Evolutionary conservation across 2,888 invertebrate genomes (phyloP), one percentile per base, ranked within the genome.

Genomic region (Harpalus rufipes): DNA sequence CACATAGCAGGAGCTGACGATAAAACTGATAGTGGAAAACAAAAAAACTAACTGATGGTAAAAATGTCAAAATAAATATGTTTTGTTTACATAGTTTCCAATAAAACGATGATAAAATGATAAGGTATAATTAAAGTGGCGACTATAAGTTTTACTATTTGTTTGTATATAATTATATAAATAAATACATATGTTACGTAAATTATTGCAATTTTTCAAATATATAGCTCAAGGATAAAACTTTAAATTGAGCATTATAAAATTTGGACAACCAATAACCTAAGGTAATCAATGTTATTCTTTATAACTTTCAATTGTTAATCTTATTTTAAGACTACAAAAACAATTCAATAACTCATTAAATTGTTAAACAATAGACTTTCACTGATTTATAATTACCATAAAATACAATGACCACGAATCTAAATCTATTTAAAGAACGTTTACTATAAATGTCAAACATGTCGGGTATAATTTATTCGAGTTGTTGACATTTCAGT

Each of bases 361-460:
- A 51, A 51, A 51, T 51, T 12, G 44, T 51, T 51, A 74, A 56
- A 78, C 56, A 79, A 79, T 59, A 12, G 61, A 59, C 59, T 79
- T 79, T 79, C 79, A 79, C 61, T 79, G 41, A 56, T 12, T 51
- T 51, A 59, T 59, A 16, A 59, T 68, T 72, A 72, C 72, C 61
- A 79, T 79, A 59, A 78, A 59, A 61, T 39, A 51, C 79, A 79
- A 79, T 79, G 58, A 39, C 59, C 79, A 59, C 39, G 56, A 74
- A 44, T 44, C 68, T 39, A 32, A 16, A 44, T 74, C 72, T 74
- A 74, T 74, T 74, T 74, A 44, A 41, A 74, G 72, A 74, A 74
- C 10, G 51, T 44, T 74, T 74, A 74, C 18, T 18, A 41, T 44
- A 79, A 79, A 79, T 79, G 79, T 79, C 79, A 79, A 41, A 41